These are phyloP conservation scores for Coptodon rendalli DNA, from an alignment of 2,113 vertebrate genomes.

Conservation along the genomic window DNA sequence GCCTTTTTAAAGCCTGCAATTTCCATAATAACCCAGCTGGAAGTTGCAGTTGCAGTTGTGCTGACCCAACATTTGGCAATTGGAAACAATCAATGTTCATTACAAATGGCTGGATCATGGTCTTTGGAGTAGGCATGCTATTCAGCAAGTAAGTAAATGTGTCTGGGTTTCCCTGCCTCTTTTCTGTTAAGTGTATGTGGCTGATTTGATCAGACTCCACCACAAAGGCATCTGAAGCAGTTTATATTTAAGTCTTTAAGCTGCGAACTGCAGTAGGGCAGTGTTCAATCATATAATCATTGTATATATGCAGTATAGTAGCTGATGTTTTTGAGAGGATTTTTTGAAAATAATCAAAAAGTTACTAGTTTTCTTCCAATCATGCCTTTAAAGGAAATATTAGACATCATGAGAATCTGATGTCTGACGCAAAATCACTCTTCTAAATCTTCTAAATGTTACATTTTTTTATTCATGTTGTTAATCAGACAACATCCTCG, in stretches of 20 bases:
- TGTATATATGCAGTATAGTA: background rate
- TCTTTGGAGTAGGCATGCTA: background rate
- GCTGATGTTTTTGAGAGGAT: background rate
- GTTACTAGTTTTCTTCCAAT: background rate
- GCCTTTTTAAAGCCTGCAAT: background rate
- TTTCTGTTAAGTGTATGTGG: background rate
- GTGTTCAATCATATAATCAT: background rate
- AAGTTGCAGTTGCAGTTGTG: background rate
- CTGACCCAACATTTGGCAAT: background rate
- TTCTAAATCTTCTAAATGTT: background rate
- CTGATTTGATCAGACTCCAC: background rate
- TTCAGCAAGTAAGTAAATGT: background rate
- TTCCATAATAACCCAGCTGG: background rate
- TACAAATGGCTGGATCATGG: background rate
- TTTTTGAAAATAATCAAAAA: background rate
- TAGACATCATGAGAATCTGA: background rate
- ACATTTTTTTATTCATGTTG: background rate
- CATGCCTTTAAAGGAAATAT: background rate
- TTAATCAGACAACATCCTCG: background rate
- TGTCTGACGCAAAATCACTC: background rate
- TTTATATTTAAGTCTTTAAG: background rate
- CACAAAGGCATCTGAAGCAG: background rate
- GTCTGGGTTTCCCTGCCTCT: background rate
- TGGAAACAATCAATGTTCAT: background rate
- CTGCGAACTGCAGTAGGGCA: background rate